A percentile compares a stretch with the other conserved stretches of the same genome.
phyloP scores from a whole-genome alignment of 2,113 vertebrate genomes.

The Hippocampus comes region DNA sequence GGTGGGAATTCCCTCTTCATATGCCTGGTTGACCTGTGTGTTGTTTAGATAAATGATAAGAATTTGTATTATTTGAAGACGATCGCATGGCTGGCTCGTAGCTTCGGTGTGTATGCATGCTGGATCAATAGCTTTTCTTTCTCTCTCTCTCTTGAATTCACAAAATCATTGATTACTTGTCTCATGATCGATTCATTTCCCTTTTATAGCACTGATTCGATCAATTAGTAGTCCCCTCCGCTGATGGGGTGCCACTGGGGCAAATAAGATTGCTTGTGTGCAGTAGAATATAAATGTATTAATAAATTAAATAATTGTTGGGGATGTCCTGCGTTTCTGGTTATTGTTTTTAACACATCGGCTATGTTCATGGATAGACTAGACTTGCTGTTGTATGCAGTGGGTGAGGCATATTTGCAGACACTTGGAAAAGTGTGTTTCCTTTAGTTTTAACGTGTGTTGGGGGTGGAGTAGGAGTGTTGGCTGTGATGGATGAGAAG shows the following conservation, averaged over 20 bases:
- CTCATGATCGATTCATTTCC: constrained; percentile 65
- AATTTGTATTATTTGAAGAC: constrained; percentile 30
- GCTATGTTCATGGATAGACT: not conserved
- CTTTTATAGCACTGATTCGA: constrained; percentile 48
- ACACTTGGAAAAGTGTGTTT: not conserved
- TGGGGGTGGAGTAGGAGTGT: constrained; percentile 37
- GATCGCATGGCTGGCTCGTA: constrained; percentile 18
- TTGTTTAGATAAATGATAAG: constrained; percentile 4
- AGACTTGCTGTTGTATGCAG: not conserved
- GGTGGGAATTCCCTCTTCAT: constrained; percentile 3
- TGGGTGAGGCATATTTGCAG: not conserved
- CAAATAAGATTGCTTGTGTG: constrained; percentile 46
- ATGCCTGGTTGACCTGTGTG: constrained; percentile 4
- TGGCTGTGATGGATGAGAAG: constrained; percentile 69
- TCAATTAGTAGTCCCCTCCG: constrained; percentile 59
- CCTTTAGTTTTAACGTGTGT: constrained; percentile 25
- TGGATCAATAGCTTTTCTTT: constrained; percentile 61
- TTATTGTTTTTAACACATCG: not conserved
- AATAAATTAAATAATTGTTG: constrained; percentile 12
- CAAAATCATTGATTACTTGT: constrained; percentile 72
- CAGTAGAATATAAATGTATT: constrained; percentile 8
- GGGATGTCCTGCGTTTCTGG: not conserved
- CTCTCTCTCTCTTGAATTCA: constrained; percentile 61
- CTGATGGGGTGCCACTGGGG: constrained; percentile 38
- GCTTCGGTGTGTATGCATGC: constrained; percentile 54